Evolutionary conservation across 2,888 invertebrate species (phyloP), one percentile per base, ranked within the genome.

Genomic region (Hymenopus coronatus): DNA sequence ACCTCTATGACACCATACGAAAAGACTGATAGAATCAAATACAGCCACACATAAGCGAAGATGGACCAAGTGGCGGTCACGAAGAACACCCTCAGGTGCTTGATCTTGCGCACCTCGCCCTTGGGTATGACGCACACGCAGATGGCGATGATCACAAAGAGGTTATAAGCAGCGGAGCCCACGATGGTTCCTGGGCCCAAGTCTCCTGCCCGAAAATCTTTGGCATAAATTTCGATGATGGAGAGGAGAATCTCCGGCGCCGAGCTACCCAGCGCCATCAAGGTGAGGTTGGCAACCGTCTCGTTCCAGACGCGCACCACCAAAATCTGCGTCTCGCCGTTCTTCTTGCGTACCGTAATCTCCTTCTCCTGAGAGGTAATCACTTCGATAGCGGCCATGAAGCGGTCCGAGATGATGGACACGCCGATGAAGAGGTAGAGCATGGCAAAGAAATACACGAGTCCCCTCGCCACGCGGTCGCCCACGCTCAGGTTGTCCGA

Each of bases 301-400:
- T 99, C 99, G 94, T 99, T 99, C 99, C 99, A 99, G 90, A 99
- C 97, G 90, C 99, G 95, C 27, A 99, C 99, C 88, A 97, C 97
- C 84, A 99, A 95, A 91, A 97, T 97, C 92, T 98, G 97, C 25
- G 96, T 96, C 90, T 98, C 97, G 90, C 98, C 98, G 92, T 97
- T 97, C 91, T 97, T 96, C 91, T 97, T 97, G 92, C 97, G 97
- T 90, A 99, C 97, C 92, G 97, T 96, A 92, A 99, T 97, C 93
- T 98, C 98, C 92, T 98, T 97, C 93, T 99, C 99, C 93, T 98
- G 97, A 0, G 99, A 99, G 88, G 99, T 99, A 93, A 99, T 99
- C 91, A 98, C 99, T 95, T 99, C 99, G 93, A 99, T 99, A 92
- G 99, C 97, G 83, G 98, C 98, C 99, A 99, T 99, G 94, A 99